phyloP scores from a whole-genome alignment of 2,797 vertebrate genomes.

The Malacoraja senta region DNA sequence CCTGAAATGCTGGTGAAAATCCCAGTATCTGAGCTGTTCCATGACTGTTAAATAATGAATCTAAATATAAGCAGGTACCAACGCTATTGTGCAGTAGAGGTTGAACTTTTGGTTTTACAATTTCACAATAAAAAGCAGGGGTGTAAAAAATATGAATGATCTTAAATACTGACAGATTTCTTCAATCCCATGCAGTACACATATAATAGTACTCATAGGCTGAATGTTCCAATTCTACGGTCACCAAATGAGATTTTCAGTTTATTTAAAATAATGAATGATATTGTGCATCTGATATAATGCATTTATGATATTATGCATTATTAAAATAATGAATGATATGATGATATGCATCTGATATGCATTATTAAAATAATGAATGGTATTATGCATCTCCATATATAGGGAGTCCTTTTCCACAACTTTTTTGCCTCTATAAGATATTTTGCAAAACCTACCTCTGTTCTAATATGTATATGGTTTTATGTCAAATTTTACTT shows the following conservation, averaged over 20 bases:
- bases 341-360: no score
- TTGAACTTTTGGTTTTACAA: neutral
- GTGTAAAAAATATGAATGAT: neutral
- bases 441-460: no score
- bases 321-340: no score
- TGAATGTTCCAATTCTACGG: neutral
- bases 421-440: no score
- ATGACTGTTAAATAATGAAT: neutral
- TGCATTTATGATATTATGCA: no score
- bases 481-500: no score
- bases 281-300: no score
- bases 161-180: neutral
- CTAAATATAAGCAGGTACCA: neutral
- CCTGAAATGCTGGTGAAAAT: neutral
- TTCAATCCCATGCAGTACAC: neutral
- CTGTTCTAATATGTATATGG: no score
- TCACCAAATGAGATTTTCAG: neutral
- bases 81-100: neutral
- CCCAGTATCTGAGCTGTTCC: constrained; percentile 2
- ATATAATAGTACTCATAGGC: neutral
- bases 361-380: neutral
- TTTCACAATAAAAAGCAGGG: neutral
- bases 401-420: no score
- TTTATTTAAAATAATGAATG: neutral
- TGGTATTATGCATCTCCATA: no score